Evolutionary conservation across 1,140 invertebrate species (phyloP).

Genomic region (Microplitis demolitor): DNA sequence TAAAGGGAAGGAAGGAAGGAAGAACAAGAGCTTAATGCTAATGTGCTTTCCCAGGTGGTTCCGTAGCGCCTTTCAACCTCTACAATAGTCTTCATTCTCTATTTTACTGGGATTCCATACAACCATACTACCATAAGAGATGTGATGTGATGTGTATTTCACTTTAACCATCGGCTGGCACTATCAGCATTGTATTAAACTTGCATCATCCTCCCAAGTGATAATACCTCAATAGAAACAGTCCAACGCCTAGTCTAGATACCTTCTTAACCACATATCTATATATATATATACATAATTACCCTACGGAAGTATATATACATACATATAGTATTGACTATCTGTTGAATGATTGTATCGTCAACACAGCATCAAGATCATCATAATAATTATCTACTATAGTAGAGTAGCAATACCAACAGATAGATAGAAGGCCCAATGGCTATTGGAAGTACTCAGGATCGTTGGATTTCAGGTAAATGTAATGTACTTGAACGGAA

Average conservation of each 20-base stretch:
- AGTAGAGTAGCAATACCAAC: background rate
- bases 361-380: background rate
- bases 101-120: background rate
- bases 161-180: background rate
- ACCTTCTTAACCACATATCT: background rate
- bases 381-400: too few species aligned
- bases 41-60: constrained; percentile 14
- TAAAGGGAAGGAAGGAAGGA: background rate
- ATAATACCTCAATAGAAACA: constrained; percentile 20
- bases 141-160: background rate
- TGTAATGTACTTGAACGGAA: background rate
- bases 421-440: background rate
- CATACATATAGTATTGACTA: background rate
- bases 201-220: constrained; percentile 26
- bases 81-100: background rate
- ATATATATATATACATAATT: background rate
- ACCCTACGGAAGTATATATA: background rate
- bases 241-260: background rate
- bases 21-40: constrained; percentile 15
- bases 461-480: background rate
- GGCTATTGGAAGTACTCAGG: background rate
- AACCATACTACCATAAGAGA: too few species aligned
- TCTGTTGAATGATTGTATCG: background rate
- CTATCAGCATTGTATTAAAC: constrained; percentile 26
- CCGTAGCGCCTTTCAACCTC: background rate